These are phyloP conservation scores for Echinarachnius parma DNA, from an alignment of 53 echinoderm and acorn worm genomes.

Conservation along the genomic window DNA sequence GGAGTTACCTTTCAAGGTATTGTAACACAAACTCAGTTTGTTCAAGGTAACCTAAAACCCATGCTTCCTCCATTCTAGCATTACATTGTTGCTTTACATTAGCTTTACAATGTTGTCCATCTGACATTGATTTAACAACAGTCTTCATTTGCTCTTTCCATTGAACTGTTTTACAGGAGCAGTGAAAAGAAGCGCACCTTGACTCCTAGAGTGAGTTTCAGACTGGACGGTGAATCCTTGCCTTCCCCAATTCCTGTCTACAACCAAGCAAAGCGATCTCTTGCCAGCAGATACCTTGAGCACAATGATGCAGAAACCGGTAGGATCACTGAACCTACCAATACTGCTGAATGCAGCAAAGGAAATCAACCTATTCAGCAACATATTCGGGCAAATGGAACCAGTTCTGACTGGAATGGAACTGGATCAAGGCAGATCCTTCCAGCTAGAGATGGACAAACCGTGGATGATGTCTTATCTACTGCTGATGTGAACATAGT, in stretches of 20 bases:
- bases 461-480: not conserved
- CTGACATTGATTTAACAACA: too few species aligned
- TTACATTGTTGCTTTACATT: too few species aligned
- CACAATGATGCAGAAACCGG: not conserved
- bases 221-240: not conserved
- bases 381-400: not conserved
- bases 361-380: not conserved
- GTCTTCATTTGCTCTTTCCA: too few species aligned
- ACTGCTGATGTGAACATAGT: not conserved
- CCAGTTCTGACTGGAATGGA: not conserved
- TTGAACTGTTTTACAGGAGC: not conserved
- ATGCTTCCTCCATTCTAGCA: too few species aligned
- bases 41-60: too few species aligned
- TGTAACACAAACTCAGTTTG: too few species aligned
- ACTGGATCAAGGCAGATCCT: not conserved
- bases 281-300: not conserved
- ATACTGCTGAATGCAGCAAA: not conserved
- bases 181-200: constrained; percentile 4
- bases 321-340: not conserved
- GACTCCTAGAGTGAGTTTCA: constrained; percentile 16
- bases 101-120: too few species aligned
- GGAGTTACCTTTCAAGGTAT: too few species aligned
- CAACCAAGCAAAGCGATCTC: not conserved
- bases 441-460: not conserved
- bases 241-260: not conserved